These are phyloP conservation scores for Athetis lepigone DNA, from an alignment of 2,888 invertebrate genomes.

Conservation along the genomic window DNA sequence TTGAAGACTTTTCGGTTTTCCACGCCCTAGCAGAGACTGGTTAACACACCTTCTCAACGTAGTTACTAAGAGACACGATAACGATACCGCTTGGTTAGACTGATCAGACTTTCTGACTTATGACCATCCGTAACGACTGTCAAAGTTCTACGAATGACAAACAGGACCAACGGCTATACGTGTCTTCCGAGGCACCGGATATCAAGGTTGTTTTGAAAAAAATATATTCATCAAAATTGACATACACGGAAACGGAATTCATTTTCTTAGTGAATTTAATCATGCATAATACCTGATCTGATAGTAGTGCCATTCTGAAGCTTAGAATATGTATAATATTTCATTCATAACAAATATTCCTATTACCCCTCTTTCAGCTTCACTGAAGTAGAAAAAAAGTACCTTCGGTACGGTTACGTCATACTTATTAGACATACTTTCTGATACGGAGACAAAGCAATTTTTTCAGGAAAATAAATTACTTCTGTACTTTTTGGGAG, in stretches of 20 bases:
- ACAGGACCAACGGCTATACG: no score
- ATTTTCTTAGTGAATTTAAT: slow-evolving; percentile 1
- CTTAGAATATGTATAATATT: slow-evolving; percentile 28
- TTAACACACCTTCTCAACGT: no score
- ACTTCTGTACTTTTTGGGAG: slow-evolving; percentile 24
- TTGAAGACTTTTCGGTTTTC: no score
- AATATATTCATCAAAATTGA: no score
- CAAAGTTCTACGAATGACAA: no score
- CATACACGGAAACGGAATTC: background rate
- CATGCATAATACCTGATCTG: background rate
- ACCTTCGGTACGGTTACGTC: slow-evolving; percentile 36
- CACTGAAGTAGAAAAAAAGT: slow-evolving; percentile 32
- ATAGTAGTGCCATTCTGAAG: background rate
- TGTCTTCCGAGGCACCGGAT: no score
- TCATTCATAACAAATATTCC: slow-evolving; percentile 40
- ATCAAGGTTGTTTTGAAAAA: no score
- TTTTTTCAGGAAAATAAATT: slow-evolving; percentile 37
- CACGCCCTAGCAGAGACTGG: no score
- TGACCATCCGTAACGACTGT: no score
- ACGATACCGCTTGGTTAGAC: no score
- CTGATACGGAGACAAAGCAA: slow-evolving; percentile 43
- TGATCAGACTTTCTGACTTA: no score
- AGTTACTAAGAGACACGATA: no score
- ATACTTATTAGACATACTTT: slow-evolving; percentile 46
- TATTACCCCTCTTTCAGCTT: slow-evolving; percentile 30